phyloP scores from a whole-genome alignment of 2,888 invertebrate species.

The Trichogramma evanescens region DNA sequence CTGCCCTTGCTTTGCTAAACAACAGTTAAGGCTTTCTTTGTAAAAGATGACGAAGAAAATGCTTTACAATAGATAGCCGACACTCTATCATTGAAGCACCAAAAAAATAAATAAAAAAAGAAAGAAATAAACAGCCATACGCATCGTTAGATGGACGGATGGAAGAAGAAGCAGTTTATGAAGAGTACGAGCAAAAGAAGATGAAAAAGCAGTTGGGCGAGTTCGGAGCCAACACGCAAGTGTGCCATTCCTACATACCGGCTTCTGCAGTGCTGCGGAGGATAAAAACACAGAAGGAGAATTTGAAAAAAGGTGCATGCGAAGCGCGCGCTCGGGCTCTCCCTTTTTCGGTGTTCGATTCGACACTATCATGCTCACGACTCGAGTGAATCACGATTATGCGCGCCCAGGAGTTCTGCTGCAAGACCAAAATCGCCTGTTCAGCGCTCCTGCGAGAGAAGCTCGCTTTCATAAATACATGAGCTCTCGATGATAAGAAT shows the following conservation, averaged over 20 bases:
- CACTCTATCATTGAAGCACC: too few species aligned
- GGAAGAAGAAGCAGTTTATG: slow-evolving; percentile 17
- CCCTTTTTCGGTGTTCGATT: not conserved
- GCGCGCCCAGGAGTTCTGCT: too few species aligned
- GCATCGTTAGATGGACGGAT: slow-evolving; percentile 24
- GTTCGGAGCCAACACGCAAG: slow-evolving; percentile 1
- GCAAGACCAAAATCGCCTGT: too few species aligned
- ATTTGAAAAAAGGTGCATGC: slow-evolving; percentile 25
- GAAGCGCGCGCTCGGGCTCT: not conserved
- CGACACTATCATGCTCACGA: too few species aligned
- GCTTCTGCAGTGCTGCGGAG: slow-evolving; percentile 5
- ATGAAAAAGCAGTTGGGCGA: slow-evolving; percentile 17
- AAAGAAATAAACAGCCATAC: slow-evolving; percentile 5
- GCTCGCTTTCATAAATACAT: too few species aligned
- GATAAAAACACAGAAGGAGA: slow-evolving; percentile 22
- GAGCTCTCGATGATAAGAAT: too few species aligned
- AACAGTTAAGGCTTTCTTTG: too few species aligned
- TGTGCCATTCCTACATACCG: not conserved
- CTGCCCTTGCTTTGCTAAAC: too few species aligned
- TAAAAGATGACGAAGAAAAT: too few species aligned
- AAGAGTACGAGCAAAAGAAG: slow-evolving; percentile 5
- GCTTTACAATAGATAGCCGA: too few species aligned
- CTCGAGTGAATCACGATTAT: too few species aligned
- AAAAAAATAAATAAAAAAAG: slow-evolving; percentile 15
- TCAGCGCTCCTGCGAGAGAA: not conserved